These are phyloP conservation scores for Erpornis zantholeuca DNA, from an alignment of 2,113 vertebrate genomes.

Conservation along the genomic window DNA sequence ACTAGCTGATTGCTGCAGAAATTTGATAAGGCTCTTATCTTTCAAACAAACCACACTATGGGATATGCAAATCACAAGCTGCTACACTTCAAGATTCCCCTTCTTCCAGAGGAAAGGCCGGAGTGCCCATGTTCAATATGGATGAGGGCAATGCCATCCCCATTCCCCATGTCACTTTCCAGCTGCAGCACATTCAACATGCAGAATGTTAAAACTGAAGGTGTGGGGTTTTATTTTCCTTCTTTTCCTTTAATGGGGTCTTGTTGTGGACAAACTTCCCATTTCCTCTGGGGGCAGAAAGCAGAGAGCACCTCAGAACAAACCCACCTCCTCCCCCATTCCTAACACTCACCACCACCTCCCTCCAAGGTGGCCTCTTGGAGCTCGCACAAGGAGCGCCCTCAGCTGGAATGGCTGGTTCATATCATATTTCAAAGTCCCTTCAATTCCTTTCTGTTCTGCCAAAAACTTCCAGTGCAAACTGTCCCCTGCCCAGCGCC, in stretches of 20 bases:
- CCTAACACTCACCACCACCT: background rate
- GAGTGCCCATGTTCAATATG: background rate
- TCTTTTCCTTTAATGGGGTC: background rate
- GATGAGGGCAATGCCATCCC: background rate
- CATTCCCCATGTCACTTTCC: background rate
- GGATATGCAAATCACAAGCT: background rate
- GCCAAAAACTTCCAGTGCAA: background rate
- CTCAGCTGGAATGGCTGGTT: background rate
- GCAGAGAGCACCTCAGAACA: fast-evolving
- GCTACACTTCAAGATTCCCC: background rate
- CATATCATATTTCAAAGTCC: fast-evolving
- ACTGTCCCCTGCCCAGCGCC: too few relatives aligned
- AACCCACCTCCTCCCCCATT: background rate
- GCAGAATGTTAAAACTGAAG: background rate
- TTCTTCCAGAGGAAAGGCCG: background rate
- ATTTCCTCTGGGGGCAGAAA: background rate
- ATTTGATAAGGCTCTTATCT: conserved; percentile 25
- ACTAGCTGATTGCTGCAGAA: background rate
- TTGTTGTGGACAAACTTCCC: background rate
- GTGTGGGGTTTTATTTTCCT: background rate
- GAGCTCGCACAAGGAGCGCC: background rate
- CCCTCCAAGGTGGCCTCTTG: background rate
- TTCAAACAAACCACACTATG: background rate
- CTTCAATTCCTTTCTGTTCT: background rate
- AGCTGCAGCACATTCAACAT: background rate